Evolutionary conservation across 2,113 vertebrate species (phyloP).

Genomic region (Myrmecobius fasciatus): DNA sequence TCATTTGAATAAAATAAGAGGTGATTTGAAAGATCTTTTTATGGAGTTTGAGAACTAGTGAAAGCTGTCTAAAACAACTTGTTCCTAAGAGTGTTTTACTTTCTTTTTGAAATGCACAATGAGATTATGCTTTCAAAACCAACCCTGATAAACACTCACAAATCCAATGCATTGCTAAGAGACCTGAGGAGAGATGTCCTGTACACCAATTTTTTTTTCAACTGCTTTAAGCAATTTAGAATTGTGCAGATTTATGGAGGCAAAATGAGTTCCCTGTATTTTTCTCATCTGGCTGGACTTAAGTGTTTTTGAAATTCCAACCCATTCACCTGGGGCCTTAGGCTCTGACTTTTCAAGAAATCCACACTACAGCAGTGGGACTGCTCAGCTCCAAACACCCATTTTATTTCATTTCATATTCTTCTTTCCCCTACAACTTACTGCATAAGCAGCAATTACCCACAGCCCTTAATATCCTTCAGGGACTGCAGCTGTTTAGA

Average conservation of each 20-base stretch:
- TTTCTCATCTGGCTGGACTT: not conserved
- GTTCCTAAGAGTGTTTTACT: not conserved
- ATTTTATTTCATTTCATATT: not conserved
- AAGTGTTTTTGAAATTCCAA: conserved; percentile 27
- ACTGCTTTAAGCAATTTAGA: conserved; percentile 26
- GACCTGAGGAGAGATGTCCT: not conserved
- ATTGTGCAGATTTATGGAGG: not conserved
- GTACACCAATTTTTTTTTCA: conserved; percentile 13
- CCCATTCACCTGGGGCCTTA: not conserved
- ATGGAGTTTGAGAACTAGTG: not conserved
- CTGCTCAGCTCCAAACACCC: conserved; percentile 40
- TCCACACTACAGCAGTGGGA: conserved; percentile 37
- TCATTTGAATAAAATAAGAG: not conserved
- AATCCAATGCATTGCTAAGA: not conserved
- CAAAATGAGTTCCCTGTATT: conserved; percentile 24
- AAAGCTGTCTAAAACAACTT: not conserved
- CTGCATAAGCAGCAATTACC: conserved; percentile 12
- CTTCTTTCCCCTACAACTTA: conserved; percentile 3
- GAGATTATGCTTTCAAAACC: not conserved
- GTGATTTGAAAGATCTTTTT: not conserved
- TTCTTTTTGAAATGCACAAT: not conserved
- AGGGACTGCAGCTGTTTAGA: conserved; percentile 32
- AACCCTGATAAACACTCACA: not conserved
- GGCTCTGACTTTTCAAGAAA: conserved; percentile 39
- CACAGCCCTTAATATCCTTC: conserved; percentile 61